Evolutionary conservation across 2,113 vertebrate species (phyloP), one percentile per base, ranked within the genome.

Genomic region (Blennius ocellaris): DNA sequence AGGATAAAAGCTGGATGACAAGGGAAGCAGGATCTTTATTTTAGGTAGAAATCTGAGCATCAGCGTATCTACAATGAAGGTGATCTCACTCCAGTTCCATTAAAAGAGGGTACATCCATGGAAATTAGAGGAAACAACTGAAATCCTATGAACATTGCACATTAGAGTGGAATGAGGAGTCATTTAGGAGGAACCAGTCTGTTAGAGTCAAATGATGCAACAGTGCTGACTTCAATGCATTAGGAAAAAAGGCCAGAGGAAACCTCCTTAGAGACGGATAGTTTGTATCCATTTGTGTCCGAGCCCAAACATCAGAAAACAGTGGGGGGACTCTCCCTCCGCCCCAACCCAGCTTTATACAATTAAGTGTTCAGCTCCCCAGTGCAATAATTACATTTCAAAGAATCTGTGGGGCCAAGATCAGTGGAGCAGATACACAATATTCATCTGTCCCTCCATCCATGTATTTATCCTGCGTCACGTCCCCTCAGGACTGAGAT

Each of bases 221-320:
- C 50, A 63, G 47, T 59, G 69, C 71, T 67, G 73, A 30, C 21
- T 30, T 30, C 21, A 30, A 81, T 71, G 69, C 80, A 87, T 81
- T 72, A 83, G 73, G 8, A 81, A 65, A 81, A 81, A 65, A 81
- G 62, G 72, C 65, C 58, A 51, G 65, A 65, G 38, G 41, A 82
- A 83, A 63, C 55, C 81, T 86, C 84, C 82, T 80, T 41, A 55
- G 82, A 90, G 84, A 88, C 55, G n/a, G 47, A 66, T 49, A 69
- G 73, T 88, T 88, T 88, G 83, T 90, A 80, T 91, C 78, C 87
- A 91, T 90, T 91, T 91, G 74, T 88, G 88, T 89, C 87, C 84
- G 82, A 78, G 80, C 73, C 75, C 82, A 87, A 86, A 89, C 85
- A 84, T 60, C 80, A 69, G 66, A 75, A 84, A 85, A 82, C 80